A percentile compares a stretch with the other conserved stretches of the same genome.
These are phyloP conservation scores for Tragelaphus imberbis DNA, from an alignment of 2,113 vertebrate genomes.

Conservation along the genomic window DNA sequence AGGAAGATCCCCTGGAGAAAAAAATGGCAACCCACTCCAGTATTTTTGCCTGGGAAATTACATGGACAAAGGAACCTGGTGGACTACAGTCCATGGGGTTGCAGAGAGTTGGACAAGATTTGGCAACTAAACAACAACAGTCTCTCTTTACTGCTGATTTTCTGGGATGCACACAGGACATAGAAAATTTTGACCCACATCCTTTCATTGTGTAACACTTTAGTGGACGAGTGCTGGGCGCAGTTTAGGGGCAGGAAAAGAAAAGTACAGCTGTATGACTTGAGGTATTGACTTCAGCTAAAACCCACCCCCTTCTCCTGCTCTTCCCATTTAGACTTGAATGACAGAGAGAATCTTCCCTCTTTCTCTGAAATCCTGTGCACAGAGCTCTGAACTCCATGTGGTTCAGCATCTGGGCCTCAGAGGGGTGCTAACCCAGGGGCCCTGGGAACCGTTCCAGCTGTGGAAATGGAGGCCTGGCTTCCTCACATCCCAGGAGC, in stretches of 20 bases:
- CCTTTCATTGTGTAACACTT: not conserved
- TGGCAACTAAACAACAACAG: not conserved
- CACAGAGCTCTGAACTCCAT: not conserved
- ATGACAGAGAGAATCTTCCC: not conserved
- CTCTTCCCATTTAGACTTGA: not conserved
- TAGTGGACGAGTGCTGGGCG: not conserved
- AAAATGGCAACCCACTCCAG: not conserved
- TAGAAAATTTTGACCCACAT: not conserved
- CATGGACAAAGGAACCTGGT: not conserved
- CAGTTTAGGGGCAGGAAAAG: not conserved
- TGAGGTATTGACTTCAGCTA: not conserved
- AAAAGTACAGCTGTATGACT: not conserved
- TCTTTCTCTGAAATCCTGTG: not conserved
- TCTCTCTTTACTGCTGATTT: not conserved
- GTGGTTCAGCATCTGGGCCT: not conserved
- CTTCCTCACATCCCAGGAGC: rapidly evolving
- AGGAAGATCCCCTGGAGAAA: not conserved
- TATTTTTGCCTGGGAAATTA: not conserved
- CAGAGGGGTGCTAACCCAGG: not conserved
- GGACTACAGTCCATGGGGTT: not conserved
- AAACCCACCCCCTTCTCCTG: not conserved
- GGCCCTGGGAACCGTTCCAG: not conserved
- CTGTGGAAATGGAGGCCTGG: not conserved
- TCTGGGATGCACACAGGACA: not conserved
- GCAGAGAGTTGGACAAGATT: not conserved